These are phyloP conservation scores for Ascidia mentula DNA, from an alignment of 23 tunicate species.

Conservation along the genomic window DNA sequence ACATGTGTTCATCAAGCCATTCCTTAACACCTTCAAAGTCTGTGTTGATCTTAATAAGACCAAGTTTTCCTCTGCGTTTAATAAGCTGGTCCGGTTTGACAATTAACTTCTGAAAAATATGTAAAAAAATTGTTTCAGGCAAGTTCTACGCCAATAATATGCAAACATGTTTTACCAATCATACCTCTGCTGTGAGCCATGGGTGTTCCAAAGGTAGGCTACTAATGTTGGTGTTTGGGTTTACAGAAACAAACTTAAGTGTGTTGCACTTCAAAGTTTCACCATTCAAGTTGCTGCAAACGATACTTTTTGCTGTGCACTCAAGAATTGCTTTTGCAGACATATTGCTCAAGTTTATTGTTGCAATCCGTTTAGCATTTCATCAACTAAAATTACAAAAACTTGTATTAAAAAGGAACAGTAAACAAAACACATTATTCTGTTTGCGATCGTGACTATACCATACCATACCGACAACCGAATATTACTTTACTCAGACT, in stretches of 20 bases:
- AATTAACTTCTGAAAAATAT: constrained; percentile 61
- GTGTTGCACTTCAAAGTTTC: constrained; percentile 34
- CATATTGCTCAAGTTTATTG: no score
- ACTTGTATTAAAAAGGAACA: no score
- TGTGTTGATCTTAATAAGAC: constrained; percentile 75
- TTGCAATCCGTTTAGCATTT: no score
- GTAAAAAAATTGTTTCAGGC: not conserved
- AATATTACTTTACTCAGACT: no score
- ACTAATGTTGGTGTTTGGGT: constrained; percentile 41
- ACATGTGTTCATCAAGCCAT: constrained; percentile 67
- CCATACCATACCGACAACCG: no score
- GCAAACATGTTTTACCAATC: not conserved
- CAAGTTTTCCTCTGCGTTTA: constrained; percentile 96
- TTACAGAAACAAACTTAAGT: constrained; percentile 45
- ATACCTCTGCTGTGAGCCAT: constrained; percentile 78
- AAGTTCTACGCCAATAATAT: not conserved
- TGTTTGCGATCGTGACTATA: no score
- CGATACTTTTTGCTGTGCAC: constrained; percentile 66
- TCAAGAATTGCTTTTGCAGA: constrained; percentile 96
- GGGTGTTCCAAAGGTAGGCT: constrained; percentile 23
- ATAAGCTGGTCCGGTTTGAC: constrained; percentile 97
- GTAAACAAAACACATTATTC: no score
- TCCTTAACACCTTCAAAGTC: constrained; percentile 56
- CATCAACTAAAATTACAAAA: no score
- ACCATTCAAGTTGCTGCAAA: constrained; percentile 49